Evolutionary conservation across 2,888 invertebrate species (phyloP).

Genomic region (Diogma glabrata): DNA sequence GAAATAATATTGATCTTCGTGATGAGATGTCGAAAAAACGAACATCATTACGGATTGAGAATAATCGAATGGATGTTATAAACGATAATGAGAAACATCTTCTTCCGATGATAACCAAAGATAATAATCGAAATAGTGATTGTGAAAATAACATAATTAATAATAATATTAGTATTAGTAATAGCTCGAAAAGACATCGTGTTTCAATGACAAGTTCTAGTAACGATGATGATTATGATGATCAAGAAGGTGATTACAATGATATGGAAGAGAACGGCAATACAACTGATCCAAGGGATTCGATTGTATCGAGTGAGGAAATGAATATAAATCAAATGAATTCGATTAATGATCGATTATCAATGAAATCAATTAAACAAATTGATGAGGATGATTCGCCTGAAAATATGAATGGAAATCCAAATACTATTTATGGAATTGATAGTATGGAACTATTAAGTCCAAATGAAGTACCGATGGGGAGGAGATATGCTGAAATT

Average conservation of each 20-base stretch:
- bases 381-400: not conserved
- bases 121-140: too few relatives aligned
- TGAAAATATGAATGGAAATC: not conserved
- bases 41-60: slow-evolving; percentile 31
- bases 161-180: not conserved
- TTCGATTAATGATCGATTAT: not conserved
- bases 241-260: slow-evolving; percentile 24
- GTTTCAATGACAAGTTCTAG: slow-evolving; percentile 9
- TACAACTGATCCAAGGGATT: slow-evolving; percentile 19
- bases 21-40: slow-evolving; percentile 34
- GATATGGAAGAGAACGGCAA: slow-evolving; percentile 33
- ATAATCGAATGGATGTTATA: not conserved
- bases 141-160: not conserved
- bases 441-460: slow-evolving; percentile 25
- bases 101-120: not conserved
- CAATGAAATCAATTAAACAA: too few relatives aligned
- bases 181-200: slow-evolving; percentile 7
- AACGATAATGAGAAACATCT: not conserved
- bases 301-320: not conserved
- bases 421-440: slow-evolving; percentile 3
- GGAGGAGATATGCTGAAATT: slow-evolving; percentile 36
- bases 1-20: slow-evolving; percentile 35
- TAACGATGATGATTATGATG: slow-evolving; percentile 18
- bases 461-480: slow-evolving; percentile 37
- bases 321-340: not conserved